Evolutionary conservation across 1,140 invertebrate genomes (phyloP), one percentile per base, ranked within the genome.

Genomic region (Chironomus striatipennis): DNA sequence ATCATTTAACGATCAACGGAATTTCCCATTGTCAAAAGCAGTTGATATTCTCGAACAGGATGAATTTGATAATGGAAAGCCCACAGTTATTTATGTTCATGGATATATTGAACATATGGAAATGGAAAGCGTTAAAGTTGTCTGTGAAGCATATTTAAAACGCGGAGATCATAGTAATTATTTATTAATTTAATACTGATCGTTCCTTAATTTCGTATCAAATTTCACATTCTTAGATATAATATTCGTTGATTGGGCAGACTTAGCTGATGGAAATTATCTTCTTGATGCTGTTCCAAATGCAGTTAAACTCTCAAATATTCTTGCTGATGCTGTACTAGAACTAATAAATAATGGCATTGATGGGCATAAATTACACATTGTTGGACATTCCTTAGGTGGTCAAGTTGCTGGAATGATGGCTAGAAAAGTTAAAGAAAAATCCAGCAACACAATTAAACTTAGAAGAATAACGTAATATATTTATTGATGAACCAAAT

Each of bases 301-400:
- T 77, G 83, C 84, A 0, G 85, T 77, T 21, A 20, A 83, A 75
- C 74, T 83, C 74, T 82, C 77, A 1, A 77, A 78, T 4, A 78
- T 79, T 15, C 20, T 83, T 43, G 82, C 80, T 12, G 78, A 79
- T 70, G 74, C 80, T 0, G 76, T 85, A 0, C 73, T 81, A 0
- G 43, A 79, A 67, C 77, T 85, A 75, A 81, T 84, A 75, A 78
- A 80, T 3, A 74, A 77, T 15, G 83, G 83, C 3, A 73, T 84
- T 24, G 77, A 84, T 17, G 73, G 80, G 34, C 76, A 83, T 0
- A 82, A 80, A 15, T 82, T 90, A n/a, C 91, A 93, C 79, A 79
- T 93, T 5, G 85, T 94, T 43, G 91, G 90, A 0, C 91, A 92
- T 79, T 92, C 91, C 6, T 81, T 93, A 47, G 92, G 92, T 0